Evolutionary conservation across 1,140 invertebrate genomes (phyloP).

Genomic region (Ceratosolen fusciceps): DNA sequence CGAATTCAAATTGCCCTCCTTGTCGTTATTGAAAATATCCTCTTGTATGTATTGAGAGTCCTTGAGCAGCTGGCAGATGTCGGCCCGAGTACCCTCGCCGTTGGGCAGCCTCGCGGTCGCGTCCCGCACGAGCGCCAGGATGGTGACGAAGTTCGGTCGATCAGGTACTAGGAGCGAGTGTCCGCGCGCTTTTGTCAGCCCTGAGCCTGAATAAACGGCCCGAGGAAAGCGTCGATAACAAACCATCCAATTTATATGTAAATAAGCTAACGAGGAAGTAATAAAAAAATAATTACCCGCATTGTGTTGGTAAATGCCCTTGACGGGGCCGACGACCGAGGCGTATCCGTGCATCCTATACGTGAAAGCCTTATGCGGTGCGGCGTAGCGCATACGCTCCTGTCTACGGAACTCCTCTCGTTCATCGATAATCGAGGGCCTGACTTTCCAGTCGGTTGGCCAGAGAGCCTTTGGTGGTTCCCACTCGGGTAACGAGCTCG

Average conservation of each 20-base stretch:
- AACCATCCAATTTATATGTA: conserved; percentile 12
- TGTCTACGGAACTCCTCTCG: conserved; percentile 84
- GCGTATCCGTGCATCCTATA: conserved; percentile 89
- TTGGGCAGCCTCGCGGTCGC: conserved; percentile 93
- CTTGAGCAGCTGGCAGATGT: conserved; percentile 87
- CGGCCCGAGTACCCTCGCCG: conserved; percentile 91
- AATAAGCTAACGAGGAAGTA: too few relatives aligned
- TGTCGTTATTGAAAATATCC: conserved; percentile 65
- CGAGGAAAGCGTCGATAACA: too few relatives aligned
- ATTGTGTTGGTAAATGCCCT: conserved; percentile 85
- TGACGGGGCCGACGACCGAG: conserved; percentile 90
- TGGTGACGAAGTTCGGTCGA: conserved; percentile 92
- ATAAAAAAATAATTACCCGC: conserved; percentile 60
- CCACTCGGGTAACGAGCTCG: conserved; percentile 61
- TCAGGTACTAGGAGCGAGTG: conserved; percentile 87
- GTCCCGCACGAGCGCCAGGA: conserved; percentile 91
- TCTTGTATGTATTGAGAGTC: conserved; percentile 89
- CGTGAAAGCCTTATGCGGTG: conserved; percentile 89
- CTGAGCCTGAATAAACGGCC: conserved; percentile 61
- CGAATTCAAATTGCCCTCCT: conserved; percentile 77
- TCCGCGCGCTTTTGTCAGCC: conserved; percentile 80
- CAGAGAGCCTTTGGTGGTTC: conserved; percentile 77
- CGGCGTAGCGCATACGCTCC: conserved; percentile 81
- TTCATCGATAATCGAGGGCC: conserved; percentile 83
- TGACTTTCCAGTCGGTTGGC: conserved; percentile 84